Conservation (phyloP, 2,797 vertebrate species). For the Anableps anableps region DNA sequence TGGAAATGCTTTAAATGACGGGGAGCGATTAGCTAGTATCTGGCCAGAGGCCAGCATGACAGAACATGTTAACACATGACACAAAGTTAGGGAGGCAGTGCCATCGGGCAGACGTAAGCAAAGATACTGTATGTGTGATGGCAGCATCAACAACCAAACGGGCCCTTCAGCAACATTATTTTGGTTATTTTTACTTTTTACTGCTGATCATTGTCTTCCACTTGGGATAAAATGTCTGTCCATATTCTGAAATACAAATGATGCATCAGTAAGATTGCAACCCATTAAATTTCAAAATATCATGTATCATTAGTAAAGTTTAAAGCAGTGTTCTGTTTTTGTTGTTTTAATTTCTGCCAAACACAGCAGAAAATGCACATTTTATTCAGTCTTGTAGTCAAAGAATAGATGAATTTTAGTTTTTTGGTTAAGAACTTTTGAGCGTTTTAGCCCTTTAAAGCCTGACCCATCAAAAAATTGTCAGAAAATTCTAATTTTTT, state of each 20-base stretch:
- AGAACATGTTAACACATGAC: constrained; percentile 30
- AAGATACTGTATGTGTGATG: background rate
- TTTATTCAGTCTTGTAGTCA: background rate
- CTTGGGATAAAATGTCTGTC: background rate
- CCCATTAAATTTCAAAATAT: background rate
- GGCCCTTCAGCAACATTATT: background rate
- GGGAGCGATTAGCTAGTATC: constrained; percentile 39
- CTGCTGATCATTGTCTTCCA: background rate
- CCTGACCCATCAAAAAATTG: too few relatives aligned
- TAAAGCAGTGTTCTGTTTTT: background rate
- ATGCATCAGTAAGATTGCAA: background rate
- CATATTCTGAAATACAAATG: background rate
- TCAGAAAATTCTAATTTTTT: too few relatives aligned
- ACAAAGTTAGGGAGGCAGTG: constrained; percentile 22
- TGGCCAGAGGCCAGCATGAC: constrained; percentile 41
- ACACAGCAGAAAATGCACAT: background rate
- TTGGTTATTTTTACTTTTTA: background rate
- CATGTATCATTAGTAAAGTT: too few relatives aligned
- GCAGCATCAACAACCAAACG: background rate
- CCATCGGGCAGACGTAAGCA: constrained; percentile 7
- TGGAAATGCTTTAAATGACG: constrained; percentile 25
- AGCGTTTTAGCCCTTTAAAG: background rate
- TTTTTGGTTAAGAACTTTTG: background rate
- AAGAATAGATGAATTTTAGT: background rate
- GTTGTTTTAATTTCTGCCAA: background rate